These are phyloP conservation scores for Erithacus rubecula DNA, from an alignment of 2,797 vertebrate species.

Conservation along the genomic window DNA sequence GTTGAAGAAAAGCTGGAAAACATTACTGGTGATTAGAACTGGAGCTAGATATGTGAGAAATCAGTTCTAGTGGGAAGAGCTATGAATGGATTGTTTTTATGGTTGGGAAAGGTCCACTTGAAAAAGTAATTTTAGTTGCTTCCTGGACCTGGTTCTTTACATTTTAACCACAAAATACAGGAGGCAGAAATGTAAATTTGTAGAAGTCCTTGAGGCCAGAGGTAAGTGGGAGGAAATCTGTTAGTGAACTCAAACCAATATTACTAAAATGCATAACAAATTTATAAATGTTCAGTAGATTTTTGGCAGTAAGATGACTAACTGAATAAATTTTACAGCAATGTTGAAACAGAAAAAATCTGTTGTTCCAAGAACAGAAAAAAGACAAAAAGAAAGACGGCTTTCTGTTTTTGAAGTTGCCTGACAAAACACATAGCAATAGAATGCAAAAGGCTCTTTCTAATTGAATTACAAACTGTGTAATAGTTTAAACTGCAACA, in stretches of 20 bases:
- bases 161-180: background rate
- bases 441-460: constrained; percentile 50
- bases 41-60: background rate
- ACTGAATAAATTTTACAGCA: background rate
- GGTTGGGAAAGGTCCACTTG: background rate
- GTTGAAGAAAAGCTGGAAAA: background rate
- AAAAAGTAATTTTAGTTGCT: background rate
- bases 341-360: constrained; percentile 3
- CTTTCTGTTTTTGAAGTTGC: constrained; percentile 37
- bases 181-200: background rate
- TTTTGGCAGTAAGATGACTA: background rate
- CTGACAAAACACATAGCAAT: constrained; percentile 37
- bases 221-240: background rate
- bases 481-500: constrained; percentile 73
- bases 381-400: background rate
- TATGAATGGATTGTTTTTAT: background rate
- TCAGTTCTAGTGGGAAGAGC: background rate
- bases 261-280: background rate
- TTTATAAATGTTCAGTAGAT: constrained; percentile 2
- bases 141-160: background rate
- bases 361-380: constrained; percentile 12
- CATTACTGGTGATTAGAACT: background rate
- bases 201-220: background rate
- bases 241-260: constrained; percentile 23
- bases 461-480: constrained; percentile 71